Base-by-base conservation (phyloP, 2,888 invertebrate genomes). In the Scaptomyza caliginosa region DNA sequence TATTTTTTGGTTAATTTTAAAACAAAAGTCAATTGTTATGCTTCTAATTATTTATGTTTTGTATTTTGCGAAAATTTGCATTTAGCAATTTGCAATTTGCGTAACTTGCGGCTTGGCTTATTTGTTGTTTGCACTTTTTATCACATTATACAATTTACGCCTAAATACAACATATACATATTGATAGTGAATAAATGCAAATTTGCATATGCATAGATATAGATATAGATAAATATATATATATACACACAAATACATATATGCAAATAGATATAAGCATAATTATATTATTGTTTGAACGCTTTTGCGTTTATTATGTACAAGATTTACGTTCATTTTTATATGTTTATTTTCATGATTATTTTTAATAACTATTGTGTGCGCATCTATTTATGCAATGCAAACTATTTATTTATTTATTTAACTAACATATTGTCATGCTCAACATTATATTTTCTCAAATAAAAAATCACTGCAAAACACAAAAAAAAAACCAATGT, bases 381-480 rank as follows among this genome's bases (percentile, higher is more conserved):
- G 28, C n/a, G 46, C 32, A 52, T 10, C 43, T 63, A 63, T 62
- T 76, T 54, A 67, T 52, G 62, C 52, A 40, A 80, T 67, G 67
- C 67, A 51, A 73, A 66, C 60, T 74, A 82, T 82, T 82, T 81
- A 82, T 81, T 82, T 82, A 82, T 82, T 82, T 82, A 82, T 82
- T 82, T 69, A 81, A 67, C 78, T 78, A 84, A 84, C 85, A 84
- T 81, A 84, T 82, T 82, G 85, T 82, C 78, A 81, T 74, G 67
- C 54, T 60, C 56, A 62, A 64, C 7, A 66, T 67, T 46, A 24
- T 32, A 67, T 67, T 77, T 34, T 34, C 55, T 42, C 23, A 46
- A 56, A 72, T 63, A 70, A 80, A 82, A 82, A 70, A 67, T 67
- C 67, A 60, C 70, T 26, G 30, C 49, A 70, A 76, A 72, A 38